Evolutionary conservation across 2,113 vertebrate genomes (phyloP).

Genomic region (Bubalus kerabau): DNA sequence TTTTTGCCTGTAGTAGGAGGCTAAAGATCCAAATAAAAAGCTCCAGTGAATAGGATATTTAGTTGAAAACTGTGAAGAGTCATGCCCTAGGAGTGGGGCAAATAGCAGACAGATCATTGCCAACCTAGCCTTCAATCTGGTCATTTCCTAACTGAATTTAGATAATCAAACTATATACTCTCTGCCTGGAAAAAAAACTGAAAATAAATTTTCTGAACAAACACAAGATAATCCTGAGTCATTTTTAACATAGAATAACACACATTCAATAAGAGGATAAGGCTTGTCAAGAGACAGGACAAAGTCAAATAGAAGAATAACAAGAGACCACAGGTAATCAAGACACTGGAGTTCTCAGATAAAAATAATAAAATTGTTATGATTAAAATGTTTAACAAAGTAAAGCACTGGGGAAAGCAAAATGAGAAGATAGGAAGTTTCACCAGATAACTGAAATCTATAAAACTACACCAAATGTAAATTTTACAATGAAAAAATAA

Average conservation of each 20-base stretch:
- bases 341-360: background rate
- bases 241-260: background rate
- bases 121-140: background rate
- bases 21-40: background rate
- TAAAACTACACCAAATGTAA: background rate
- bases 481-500: background rate
- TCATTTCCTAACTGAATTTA: background rate
- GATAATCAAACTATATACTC: background rate
- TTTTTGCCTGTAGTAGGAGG: background rate
- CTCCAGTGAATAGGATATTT: background rate
- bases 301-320: background rate
- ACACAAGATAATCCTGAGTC: background rate
- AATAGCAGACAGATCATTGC: background rate
- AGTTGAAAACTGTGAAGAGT: background rate
- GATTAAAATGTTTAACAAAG: background rate
- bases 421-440: background rate
- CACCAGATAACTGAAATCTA: background rate
- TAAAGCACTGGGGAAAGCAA: background rate
- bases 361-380: background rate
- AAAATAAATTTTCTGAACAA: background rate
- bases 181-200: background rate
- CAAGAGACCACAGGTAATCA: background rate
- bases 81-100: rapidly evolving
- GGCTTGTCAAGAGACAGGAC: background rate
- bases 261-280: background rate